phyloP scores from a whole-genome alignment of 2,113 vertebrate species.

The Cettia cetti region DNA sequence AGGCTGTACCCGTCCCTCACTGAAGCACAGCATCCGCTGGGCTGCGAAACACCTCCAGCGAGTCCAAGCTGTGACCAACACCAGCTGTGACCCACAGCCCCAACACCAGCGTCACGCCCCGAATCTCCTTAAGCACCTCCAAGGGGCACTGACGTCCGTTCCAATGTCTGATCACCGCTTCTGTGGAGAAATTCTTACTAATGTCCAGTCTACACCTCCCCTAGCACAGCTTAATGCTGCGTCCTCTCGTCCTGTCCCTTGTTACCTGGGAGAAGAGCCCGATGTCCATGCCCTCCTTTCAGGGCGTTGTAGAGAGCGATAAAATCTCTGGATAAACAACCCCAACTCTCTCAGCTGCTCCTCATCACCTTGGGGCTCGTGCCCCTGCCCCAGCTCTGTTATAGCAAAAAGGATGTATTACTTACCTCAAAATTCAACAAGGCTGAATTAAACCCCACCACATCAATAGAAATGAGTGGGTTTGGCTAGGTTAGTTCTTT shows the following conservation, averaged over 20 bases:
- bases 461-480: not conserved
- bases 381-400: not conserved
- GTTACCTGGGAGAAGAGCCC: not conserved
- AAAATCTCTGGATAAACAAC: not conserved
- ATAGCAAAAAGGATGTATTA: too few relatives aligned
- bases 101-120: not conserved
- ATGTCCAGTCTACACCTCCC: not conserved
- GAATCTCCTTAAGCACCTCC: not conserved
- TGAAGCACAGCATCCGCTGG: fast-evolving
- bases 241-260: not conserved
- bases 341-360: not conserved
- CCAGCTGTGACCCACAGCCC: too few relatives aligned
- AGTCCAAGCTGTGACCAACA: not conserved
- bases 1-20: fast-evolving
- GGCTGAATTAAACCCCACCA: not conserved
- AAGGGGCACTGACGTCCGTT: not conserved
- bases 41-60: too few relatives aligned
- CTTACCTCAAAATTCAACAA: fast-evolving
- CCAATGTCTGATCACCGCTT: fast-evolving
- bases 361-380: too few relatives aligned
- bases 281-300: fast-evolving
- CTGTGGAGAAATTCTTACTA: not conserved
- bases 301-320: fast-evolving
- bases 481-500: not conserved
- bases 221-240: too few relatives aligned